Evolutionary conservation across 2,113 vertebrate genomes (phyloP), one percentile per base, ranked within the genome.

Genomic region (Bolborhynchus lineola): DNA sequence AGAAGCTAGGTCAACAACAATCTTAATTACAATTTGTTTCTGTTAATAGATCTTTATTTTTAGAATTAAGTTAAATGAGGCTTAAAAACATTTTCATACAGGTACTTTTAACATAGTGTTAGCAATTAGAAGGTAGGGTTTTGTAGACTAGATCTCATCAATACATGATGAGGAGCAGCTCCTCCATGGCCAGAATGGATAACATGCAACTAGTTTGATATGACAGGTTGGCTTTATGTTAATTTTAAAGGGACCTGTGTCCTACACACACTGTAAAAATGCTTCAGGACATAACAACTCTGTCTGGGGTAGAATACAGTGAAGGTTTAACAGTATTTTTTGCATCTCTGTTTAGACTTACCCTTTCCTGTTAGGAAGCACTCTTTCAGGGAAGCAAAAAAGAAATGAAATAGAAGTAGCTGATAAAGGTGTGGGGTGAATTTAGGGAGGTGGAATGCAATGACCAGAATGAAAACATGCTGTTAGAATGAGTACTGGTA

Each of bases 41-140:
- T 82, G 44, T 91, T 90, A 90, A 72, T 74, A 88, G 33, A 67
- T 79, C 67, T 72, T 82, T 95, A 90, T 79, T 92, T 95, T 92
- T 88, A 63, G 63, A 70, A 35, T 74, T 78, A 88, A 60, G 41
- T 62, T 89, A 79, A 82, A 87, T 63, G 67, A 85, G 35, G 24
- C 71, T 86, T 87, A 81, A 63, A 86, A 92, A 21, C 39, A 29
- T 31, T 87, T 87, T 68, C 70, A 62, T 62, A 39, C 7, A 55
- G 60, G 26, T 90, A 39, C 44, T 82, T 88, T 52, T 70, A 95
- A 67, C 13, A 13, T 25, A 47, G 39, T 31, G 16, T 59, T 60
- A 52, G 33, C 12, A 10, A 62, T 82, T 76, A 76, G 37, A 25
- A 42, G 72, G 31, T 90, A 33, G n/a, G 16, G 11, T 72, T 93